A percentile compares a stretch with the other conserved stretches of the same genome.
These are phyloP conservation scores for Eulacestoma nigropectus DNA, from an alignment of 2,113 vertebrate genomes.

Conservation along the genomic window DNA sequence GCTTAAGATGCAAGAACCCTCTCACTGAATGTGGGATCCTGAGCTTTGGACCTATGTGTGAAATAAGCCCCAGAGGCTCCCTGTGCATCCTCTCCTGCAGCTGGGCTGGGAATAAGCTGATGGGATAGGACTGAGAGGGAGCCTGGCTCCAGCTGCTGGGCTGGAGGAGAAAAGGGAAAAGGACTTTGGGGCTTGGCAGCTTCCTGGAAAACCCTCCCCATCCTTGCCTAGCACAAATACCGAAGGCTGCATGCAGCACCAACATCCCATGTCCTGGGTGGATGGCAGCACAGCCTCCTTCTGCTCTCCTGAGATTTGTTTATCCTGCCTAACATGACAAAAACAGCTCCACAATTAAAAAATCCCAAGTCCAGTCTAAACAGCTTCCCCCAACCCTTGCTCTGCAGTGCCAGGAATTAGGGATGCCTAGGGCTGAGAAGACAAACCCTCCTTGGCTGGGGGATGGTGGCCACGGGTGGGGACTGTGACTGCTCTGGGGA, in stretches of 20 bases:
- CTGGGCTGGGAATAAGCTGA: background rate
- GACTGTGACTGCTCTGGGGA: rapidly evolving
- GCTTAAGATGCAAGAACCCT: background rate
- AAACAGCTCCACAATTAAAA: background rate
- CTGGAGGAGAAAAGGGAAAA: background rate
- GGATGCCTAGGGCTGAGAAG: background rate
- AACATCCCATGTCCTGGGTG: rapidly evolving
- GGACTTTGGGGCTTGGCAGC: background rate
- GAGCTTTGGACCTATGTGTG: background rate
- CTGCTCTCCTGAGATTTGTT: background rate
- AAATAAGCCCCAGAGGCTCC: background rate
- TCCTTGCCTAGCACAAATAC: background rate
- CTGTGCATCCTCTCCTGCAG: background rate
- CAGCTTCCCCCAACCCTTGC: background rate
- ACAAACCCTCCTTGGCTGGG: background rate
- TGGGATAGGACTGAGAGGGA: background rate
- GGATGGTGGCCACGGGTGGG: background rate
- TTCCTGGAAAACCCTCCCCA: background rate
- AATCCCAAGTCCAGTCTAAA: background rate
- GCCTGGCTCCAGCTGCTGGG: background rate
- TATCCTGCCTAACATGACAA: conserved; percentile 11
- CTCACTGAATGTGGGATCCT: background rate
- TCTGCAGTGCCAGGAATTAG: background rate
- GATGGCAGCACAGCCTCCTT: background rate
- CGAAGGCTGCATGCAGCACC: rapidly evolving